Evolutionary conservation across 2,888 invertebrate genomes (phyloP).

Genomic region (Agapetus fuscipes): DNA sequence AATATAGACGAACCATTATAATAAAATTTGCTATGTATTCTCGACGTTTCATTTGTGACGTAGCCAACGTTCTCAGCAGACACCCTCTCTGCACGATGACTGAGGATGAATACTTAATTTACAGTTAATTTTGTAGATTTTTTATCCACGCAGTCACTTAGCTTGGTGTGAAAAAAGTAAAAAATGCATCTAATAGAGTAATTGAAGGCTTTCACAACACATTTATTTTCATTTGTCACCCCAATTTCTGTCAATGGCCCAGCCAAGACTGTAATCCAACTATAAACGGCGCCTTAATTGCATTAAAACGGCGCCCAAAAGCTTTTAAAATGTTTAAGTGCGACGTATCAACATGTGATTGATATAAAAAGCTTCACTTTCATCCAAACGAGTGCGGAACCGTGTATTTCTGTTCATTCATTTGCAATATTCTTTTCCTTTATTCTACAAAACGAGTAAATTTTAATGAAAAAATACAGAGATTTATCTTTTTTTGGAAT

Average conservation of each 20-base stretch:
- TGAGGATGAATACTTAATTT: too few species aligned
- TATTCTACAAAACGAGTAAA: not conserved
- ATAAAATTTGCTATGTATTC: too few species aligned
- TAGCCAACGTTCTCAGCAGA: too few species aligned
- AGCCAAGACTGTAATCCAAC: not conserved
- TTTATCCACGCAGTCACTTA: too few species aligned
- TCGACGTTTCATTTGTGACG: too few species aligned
- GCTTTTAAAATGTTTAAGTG: not conserved
- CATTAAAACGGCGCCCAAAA: not conserved
- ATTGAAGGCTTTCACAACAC: too few species aligned
- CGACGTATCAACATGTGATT: not conserved
- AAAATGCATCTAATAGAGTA: too few species aligned
- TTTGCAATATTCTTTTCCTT: not conserved
- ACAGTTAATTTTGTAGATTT: too few species aligned
- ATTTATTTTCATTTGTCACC: too few species aligned
- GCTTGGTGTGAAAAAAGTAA: too few species aligned
- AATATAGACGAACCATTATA: too few species aligned
- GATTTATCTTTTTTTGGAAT: not conserved
- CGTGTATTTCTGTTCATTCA: not conserved
- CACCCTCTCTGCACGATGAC: too few species aligned
- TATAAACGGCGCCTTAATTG: not conserved
- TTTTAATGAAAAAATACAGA: not conserved
- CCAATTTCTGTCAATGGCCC: not conserved
- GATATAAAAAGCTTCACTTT: slow-evolving; percentile 1
- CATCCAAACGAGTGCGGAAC: not conserved